Evolutionary conservation across 1,140 invertebrate genomes (phyloP).

Genomic region (Eupristina koningsbergeri): DNA sequence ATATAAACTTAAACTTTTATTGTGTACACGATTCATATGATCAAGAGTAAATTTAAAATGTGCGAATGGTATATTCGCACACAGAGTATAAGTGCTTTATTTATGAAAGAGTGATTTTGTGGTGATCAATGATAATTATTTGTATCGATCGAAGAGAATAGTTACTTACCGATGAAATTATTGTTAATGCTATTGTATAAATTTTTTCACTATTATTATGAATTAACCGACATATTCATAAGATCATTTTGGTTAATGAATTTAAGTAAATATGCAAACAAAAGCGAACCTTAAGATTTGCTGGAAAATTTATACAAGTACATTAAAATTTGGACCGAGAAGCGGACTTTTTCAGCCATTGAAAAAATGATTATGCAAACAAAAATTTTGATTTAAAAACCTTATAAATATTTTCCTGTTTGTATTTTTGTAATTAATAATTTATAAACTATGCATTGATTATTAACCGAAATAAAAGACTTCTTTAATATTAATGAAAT

Average conservation of each 20-base stretch:
- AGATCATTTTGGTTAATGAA: conserved; percentile 40
- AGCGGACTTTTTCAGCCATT: conserved; percentile 1
- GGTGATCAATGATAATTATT: conserved; percentile 33
- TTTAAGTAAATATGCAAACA: conserved; percentile 18
- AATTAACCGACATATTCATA: conserved; percentile 26
- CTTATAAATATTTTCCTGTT: conserved; percentile 35
- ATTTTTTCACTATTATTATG: conserved; percentile 27
- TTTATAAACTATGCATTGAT: conserved; percentile 43
- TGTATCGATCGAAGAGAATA: conserved; percentile 20
- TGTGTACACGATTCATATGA: conserved; percentile 19
- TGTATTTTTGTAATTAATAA: conserved; percentile 45
- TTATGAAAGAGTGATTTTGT: conserved; percentile 24
- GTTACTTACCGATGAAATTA: conserved; percentile 32
- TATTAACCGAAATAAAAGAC: conserved; percentile 41
- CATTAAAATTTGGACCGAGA: conserved; percentile 13
- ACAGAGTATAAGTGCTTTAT: conserved; percentile 39
- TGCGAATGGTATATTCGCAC: conserved; percentile 15
- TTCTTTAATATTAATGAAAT: conserved; percentile 38
- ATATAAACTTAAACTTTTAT: conserved; percentile 34
- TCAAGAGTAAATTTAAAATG: conserved; percentile 31
- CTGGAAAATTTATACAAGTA: not conserved
- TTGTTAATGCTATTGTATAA: conserved; percentile 37
- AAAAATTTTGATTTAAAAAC: conserved; percentile 7
- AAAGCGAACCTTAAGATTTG: conserved; percentile 9
- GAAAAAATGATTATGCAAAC: conserved; percentile 9